Evolutionary conservation across 2,888 invertebrate species (phyloP).

Genomic region (Caenorhabditis sinica): DNA sequence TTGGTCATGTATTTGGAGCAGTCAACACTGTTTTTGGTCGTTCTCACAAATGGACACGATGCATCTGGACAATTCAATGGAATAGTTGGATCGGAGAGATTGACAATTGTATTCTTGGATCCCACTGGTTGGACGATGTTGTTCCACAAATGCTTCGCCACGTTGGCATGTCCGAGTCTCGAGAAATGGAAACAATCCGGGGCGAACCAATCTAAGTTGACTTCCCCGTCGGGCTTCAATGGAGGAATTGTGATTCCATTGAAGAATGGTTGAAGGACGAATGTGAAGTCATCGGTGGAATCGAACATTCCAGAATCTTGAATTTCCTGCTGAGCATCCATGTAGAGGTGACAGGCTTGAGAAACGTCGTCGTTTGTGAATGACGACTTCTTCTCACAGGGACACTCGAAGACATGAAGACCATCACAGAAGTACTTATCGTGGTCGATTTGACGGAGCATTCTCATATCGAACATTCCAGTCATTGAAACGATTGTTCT

Average conservation of each 20-base stretch:
- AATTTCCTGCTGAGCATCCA: constrained; percentile 56
- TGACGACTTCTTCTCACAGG: constrained; percentile 16
- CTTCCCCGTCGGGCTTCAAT: constrained; percentile 28
- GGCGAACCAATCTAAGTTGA: constrained; percentile 35
- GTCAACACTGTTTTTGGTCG: constrained; percentile 30
- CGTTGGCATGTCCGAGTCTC: constrained; percentile 33
- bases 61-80: constrained; percentile 39
- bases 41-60: constrained; percentile 31
- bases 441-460: constrained; percentile 71
- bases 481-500: constrained; percentile 74
- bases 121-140: constrained; percentile 46
- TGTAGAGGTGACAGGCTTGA: constrained; percentile 26
- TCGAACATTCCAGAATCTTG: constrained; percentile 70
- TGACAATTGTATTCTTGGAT: constrained; percentile 6
- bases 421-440: constrained; percentile 70
- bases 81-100: constrained; percentile 31
- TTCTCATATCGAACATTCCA: constrained; percentile 74
- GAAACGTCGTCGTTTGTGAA: constrained; percentile 19
- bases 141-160: constrained; percentile 51
- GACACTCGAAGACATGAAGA: constrained; percentile 63
- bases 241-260: constrained; percentile 69
- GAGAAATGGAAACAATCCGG: constrained; percentile 52
- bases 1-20: constrained; percentile 34
- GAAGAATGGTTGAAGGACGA: constrained; percentile 76
- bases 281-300: constrained; percentile 75